phyloP scores from a whole-genome alignment of 2,113 vertebrate species.

The Benitochromis conjunctus region DNA sequence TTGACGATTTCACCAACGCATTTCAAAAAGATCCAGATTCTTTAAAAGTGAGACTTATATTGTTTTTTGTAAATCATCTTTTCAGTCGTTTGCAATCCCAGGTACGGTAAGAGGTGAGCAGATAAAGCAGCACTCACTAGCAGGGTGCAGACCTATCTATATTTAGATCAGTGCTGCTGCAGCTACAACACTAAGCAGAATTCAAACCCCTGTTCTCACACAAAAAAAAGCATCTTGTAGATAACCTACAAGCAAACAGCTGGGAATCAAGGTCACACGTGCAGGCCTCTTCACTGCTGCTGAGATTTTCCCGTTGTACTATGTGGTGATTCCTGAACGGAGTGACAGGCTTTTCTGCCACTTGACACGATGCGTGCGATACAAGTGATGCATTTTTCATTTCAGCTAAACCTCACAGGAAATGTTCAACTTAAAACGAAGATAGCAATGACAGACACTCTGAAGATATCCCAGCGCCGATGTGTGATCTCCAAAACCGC shows the following conservation, averaged over 20 bases:
- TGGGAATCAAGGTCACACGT: slow-evolving; percentile 43
- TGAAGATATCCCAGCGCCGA: background rate
- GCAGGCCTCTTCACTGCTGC: background rate
- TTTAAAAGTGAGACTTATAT: background rate
- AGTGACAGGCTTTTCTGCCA: background rate
- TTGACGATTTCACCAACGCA: background rate
- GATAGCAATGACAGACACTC: background rate
- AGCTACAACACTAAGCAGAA: slow-evolving; percentile 56
- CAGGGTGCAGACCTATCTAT: slow-evolving; percentile 61
- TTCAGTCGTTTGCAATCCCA: background rate
- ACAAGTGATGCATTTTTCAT: background rate
- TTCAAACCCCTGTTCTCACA: slow-evolving; percentile 50
- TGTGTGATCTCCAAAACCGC: background rate
- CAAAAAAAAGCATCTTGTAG: slow-evolving; percentile 29
- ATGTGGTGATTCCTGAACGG: background rate
- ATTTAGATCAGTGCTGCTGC: slow-evolving; percentile 67
- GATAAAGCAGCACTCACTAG: slow-evolving; percentile 38
- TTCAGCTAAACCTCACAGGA: background rate
- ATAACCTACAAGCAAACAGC: slow-evolving; percentile 39
- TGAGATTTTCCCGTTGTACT: background rate
- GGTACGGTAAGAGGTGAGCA: slow-evolving; percentile 32
- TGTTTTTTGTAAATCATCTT: background rate
- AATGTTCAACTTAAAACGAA: background rate
- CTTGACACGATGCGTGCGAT: background rate
- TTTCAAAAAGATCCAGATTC: background rate